Evolutionary conservation across 2,888 invertebrate genomes (phyloP).

Genomic region (Tetanocera ferruginea): DNA sequence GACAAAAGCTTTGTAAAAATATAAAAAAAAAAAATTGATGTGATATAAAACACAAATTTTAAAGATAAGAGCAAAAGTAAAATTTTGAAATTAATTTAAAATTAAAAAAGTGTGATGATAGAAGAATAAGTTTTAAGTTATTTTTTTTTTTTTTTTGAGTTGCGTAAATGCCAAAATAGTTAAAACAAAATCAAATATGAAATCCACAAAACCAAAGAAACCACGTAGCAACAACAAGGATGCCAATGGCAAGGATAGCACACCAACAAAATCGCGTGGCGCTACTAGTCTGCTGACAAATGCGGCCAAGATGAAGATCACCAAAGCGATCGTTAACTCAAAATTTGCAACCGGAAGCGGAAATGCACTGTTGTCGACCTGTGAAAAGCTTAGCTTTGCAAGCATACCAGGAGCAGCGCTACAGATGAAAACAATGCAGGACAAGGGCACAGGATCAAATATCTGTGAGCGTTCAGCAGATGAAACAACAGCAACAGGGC

Average conservation of each 20-base stretch:
- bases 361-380: neutral
- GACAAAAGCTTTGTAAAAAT: neutral
- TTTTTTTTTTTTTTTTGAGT: neutral
- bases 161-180: neutral
- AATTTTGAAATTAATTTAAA: neutral
- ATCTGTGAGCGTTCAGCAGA: neutral
- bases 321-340: conserved; percentile 57
- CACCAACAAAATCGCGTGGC: neutral
- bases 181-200: conserved; percentile 39
- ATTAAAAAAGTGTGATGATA: neutral
- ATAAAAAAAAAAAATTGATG: neutral
- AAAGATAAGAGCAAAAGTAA: neutral
- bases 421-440: conserved; percentile 7
- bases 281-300: conserved; percentile 54
- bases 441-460: neutral
- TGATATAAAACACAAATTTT: neutral
- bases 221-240: conserved; percentile 6
- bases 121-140: neutral
- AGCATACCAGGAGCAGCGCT: neutral
- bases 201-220: conserved; percentile 23
- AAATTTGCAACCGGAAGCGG: conserved; percentile 46
- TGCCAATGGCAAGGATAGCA: neutral
- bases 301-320: conserved; percentile 64
- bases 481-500: neutral
- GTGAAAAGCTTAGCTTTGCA: neutral